Conservation (phyloP, 2,888 invertebrate species). For the Lamproptera curius region DNA sequence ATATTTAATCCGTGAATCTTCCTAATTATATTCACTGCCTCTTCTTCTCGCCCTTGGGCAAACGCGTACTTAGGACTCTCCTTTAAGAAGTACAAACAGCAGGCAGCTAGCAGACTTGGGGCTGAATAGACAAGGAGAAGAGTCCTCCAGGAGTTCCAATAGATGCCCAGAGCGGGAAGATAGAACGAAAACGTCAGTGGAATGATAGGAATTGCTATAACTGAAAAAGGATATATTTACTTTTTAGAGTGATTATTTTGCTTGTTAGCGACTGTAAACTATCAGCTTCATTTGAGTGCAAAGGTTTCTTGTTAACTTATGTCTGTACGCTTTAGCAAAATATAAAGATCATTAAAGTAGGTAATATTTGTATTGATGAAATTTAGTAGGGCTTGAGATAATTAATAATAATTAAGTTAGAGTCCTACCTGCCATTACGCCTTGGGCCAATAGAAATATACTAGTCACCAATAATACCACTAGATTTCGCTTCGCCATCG, state of each 20-base stretch:
- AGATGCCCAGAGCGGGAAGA: conserved; percentile 48
- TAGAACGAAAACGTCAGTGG: conserved; percentile 61
- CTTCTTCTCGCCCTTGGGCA: conserved; percentile 73
- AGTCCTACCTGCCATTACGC: conserved; percentile 9
- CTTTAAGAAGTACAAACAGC: conserved; percentile 75
- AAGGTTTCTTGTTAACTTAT: too few relatives aligned
- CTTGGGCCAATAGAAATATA: conserved; percentile 24
- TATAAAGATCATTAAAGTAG: too few relatives aligned
- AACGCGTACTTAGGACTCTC: conserved; percentile 88
- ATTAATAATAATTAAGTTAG: neutral
- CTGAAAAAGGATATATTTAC: conserved; percentile 48
- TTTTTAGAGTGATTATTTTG: too few relatives aligned
- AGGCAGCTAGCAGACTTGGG: conserved; percentile 78
- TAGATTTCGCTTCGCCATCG: conserved; percentile 31
- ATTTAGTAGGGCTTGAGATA: too few relatives aligned
- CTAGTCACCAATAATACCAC: conserved; percentile 29
- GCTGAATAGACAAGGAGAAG: conserved; percentile 79
- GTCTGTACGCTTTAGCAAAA: too few relatives aligned
- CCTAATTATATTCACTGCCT: conserved; percentile 67
- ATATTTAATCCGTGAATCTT: conserved; percentile 50
- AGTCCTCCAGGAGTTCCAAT: conserved; percentile 82
- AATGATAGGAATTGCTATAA: conserved; percentile 79
- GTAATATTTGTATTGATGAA: too few relatives aligned
- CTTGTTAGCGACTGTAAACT: too few relatives aligned
- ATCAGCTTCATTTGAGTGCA: too few relatives aligned